phyloP scores from a whole-genome alignment of 1,140 invertebrate species.

The Diprion similis region DNA sequence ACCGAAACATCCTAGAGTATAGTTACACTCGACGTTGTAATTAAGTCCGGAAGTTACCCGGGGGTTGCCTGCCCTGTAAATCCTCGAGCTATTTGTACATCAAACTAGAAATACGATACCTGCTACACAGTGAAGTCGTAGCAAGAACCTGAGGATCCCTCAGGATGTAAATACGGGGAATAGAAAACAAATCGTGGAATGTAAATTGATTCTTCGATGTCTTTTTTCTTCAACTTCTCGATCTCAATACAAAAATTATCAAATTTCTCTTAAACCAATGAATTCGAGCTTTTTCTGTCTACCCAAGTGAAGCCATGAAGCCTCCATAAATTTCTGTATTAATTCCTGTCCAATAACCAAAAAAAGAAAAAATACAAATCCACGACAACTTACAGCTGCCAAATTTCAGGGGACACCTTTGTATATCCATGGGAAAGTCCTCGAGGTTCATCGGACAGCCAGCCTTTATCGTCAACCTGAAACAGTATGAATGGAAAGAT shows the following conservation, averaged over 20 bases:
- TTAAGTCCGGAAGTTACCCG: background rate
- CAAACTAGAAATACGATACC: slow-evolving; percentile 5
- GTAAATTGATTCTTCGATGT: too few species aligned
- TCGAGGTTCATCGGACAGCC: slow-evolving; percentile 92
- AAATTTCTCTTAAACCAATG: too few species aligned
- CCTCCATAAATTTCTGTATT: too few species aligned
- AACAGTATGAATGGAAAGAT: slow-evolving; percentile 49
- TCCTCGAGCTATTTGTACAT: background rate
- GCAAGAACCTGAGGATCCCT: background rate
- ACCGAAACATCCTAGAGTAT: background rate
- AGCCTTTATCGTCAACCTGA: slow-evolving; percentile 88
- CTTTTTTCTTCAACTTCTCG: too few species aligned
- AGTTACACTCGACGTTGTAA: background rate
- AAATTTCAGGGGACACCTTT: slow-evolving; percentile 84
- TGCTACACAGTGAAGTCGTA: background rate
- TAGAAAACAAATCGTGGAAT: too few species aligned
- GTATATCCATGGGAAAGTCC: slow-evolving; percentile 92
- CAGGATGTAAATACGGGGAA: too few species aligned
- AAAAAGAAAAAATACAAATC: background rate
- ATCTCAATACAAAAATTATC: too few species aligned
- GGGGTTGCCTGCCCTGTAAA: too few species aligned
- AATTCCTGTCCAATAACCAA: background rate
- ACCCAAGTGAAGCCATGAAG: too few species aligned
- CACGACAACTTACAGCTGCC: slow-evolving; percentile 81
- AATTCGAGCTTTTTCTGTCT: too few species aligned